Base-by-base conservation (phyloP, 2,888 invertebrate species). In the Gandaritis pyraliata region DNA sequence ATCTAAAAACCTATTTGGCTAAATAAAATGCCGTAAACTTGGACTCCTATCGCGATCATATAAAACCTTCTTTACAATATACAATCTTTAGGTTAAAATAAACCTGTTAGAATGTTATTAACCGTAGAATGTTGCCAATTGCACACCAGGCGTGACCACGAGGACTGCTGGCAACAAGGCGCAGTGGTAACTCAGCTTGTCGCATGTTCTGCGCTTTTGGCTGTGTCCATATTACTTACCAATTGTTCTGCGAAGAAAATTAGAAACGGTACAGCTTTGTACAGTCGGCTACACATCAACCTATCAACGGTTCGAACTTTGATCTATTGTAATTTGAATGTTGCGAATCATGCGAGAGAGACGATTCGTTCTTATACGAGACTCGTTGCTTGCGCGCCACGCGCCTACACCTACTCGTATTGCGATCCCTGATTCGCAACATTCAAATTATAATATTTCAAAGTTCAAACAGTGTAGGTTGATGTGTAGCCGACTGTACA, bases 121-220 rank as follows among this genome's bases (percentile, higher is more conserved):
- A 50, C 30, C 45, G 29, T 46, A 50, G 36, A 43, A 55, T 60
- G 59, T 60, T 60, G 60, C 60, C 60, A 60, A 60, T 55, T 51
- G 50, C 45, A 61, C 50, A 15, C 29, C 29, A 55, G 53, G 36
- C 36, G 43, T 54, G 53, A 41, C 53, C 53, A 43, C n/a, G 51
- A 15, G 30, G 41, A 16, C 16, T 36, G 16, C 33, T 54, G 57
- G 57, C 57, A 57, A 57, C 43, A 50, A 50, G 54, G 51, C 47
- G 36, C 38, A 38, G 43, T 59, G 63, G 55, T 64, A 56, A 55
- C 55, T 59, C 43, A 36, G 36, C 47, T 18, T 64, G 63, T 64
- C 63, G 12, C 56, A 64, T 52, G 62, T 49, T 45, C 15, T 36
- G 36, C 51, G 58, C 15, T 36, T 45, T 64, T 64, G 63, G 59